Evolutionary conservation across 2,888 invertebrate species (phyloP), one percentile per base, ranked within the genome.

Genomic region (Epistrophella euchroma): DNA sequence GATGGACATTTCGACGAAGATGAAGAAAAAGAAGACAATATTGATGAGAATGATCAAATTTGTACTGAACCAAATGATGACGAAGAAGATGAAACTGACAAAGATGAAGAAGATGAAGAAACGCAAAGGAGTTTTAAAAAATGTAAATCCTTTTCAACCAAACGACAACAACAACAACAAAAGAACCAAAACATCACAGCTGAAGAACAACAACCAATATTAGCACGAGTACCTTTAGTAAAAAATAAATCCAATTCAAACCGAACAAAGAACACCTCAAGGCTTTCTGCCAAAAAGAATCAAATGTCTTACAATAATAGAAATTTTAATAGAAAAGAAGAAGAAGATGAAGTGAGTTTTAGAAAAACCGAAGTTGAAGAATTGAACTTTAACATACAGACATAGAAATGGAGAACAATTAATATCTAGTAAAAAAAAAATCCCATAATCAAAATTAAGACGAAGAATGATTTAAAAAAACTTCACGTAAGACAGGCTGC

Each of bases 1-100:
- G 85, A 88, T 64, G 89, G 90, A 43, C 88, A 89, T 28, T 88
- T 88, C 11, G 90, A 90, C 9, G 89, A 90, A 32, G 88, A 87
- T 4, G 78, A 80, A 15, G 89, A 90, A 40, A 88, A 87, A 13
- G 78, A 80, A 15, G 58, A 83, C 15, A 66, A 86, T 35, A 55
- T 76, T 13, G 77, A 75, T 37, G 70, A 72, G 3, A 66, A 52
- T 25, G 77, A 35, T 74, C 68, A 22, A 81, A 74, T 72, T 35
- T 25, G 70, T 7, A 73, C 66, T 10, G 56, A 62, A 28, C 56
- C 45, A 25, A 73, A 66, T 50, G 50, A 72, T 43, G 56, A 55
- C n/a, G 43, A 82, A 28, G 50, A 81, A 11, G 40, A 72, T 10
- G 15, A 13, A 60, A 40, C 15, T 60, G 60, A 58, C 13, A 4